A percentile compares a stretch with the other conserved stretches of the same genome.
Evolutionary conservation across 2,888 invertebrate species (phyloP).

Genomic region (Hypercompe scribonia): DNA sequence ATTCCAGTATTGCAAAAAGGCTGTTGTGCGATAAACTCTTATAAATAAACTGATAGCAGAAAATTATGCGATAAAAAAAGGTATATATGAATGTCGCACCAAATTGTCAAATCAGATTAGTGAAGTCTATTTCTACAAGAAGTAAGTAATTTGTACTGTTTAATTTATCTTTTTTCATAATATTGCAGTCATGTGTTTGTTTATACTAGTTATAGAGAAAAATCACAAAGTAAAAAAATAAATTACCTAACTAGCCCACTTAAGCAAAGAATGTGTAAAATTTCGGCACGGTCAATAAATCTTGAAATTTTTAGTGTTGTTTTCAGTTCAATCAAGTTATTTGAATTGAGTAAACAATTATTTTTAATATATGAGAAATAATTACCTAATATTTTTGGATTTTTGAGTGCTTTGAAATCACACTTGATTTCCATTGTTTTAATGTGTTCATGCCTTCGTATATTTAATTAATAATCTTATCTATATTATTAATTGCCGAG

Average conservation of each 20-base stretch:
- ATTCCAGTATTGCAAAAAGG: slow-evolving; percentile 3
- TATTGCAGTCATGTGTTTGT: slow-evolving; percentile 1
- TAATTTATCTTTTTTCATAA: slow-evolving; percentile 15
- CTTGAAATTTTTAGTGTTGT: neutral
- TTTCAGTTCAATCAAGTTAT: neutral
- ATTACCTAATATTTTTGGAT: neutral
- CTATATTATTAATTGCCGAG: neutral
- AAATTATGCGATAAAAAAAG: slow-evolving; percentile 56
- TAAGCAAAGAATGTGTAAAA: neutral
- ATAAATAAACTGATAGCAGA: slow-evolving; percentile 42
- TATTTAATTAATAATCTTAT: neutral
- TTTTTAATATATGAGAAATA: neutral
- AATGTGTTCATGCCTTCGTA: neutral
- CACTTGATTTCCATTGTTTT: neutral
- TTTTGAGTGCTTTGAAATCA: neutral
- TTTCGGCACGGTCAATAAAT: too few relatives aligned
- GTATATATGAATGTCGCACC: slow-evolving; percentile 52
- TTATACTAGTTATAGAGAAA: neutral
- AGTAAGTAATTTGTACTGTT: slow-evolving; percentile 11
- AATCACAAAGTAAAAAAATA: neutral
- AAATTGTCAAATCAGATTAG: slow-evolving; percentile 33
- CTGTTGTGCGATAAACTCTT: slow-evolving; percentile 31
- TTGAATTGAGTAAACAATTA: neutral
- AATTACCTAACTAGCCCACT: neutral
- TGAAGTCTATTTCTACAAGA: slow-evolving; percentile 31